A percentile compares a stretch with the other conserved stretches of the same genome.
Conservation (phyloP, 92 coral and sea anemone genomes). For the Porites divaricata region DNA sequence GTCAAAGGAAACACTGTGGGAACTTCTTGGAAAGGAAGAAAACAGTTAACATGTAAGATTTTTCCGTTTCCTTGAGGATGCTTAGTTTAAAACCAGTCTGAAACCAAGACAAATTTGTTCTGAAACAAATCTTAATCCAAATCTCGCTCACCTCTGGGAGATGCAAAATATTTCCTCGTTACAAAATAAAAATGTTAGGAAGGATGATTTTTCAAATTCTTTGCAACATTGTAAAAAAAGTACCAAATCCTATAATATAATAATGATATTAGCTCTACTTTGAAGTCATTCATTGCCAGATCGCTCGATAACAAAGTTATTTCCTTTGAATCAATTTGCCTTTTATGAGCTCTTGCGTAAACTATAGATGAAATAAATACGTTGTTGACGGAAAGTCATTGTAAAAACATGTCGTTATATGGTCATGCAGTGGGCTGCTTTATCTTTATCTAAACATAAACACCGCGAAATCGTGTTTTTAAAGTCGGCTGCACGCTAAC, state of each 20-base stretch:
- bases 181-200: background rate
- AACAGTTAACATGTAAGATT: conserved; percentile 1
- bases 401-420: conserved; percentile 26
- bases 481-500: background rate
- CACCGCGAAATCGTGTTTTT: background rate
- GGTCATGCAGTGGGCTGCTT: conserved; percentile 22
- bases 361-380: background rate
- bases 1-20: background rate
- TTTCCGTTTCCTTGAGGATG: background rate
- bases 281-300: background rate
- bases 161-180: background rate
- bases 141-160: background rate
- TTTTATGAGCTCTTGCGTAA: background rate
- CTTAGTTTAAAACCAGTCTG: background rate
- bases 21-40: conserved; percentile 5
- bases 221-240: background rate
- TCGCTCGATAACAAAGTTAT: background rate
- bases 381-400: conserved; percentile 12
- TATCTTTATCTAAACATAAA: conserved; percentile 32
- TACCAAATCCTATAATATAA: background rate
- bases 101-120: background rate
- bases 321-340: background rate
- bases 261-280: background rate
- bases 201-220: no score
- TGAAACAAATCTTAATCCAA: background rate